Evolutionary conservation across 1,140 invertebrate species (phyloP), one percentile per base, ranked within the genome.

Genomic region (Paralvinella palmiformis): DNA sequence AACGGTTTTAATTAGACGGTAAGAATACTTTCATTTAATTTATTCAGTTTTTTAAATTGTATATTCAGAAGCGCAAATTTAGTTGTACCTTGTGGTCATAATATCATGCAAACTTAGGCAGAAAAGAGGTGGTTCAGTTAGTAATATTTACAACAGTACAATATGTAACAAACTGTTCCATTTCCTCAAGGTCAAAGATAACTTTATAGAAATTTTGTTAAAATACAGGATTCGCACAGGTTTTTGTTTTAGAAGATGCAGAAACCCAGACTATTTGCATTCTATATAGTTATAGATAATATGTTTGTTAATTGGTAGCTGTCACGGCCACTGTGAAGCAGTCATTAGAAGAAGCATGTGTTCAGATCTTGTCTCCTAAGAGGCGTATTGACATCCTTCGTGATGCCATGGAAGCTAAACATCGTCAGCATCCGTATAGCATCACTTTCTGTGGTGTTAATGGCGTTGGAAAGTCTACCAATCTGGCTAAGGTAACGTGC

Each of bases 381-480:
- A 86, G 94, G 0, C 88, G 95, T 56, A 89, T 99, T 37, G 95
- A 99, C 81, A 96, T 99, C 73, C 83, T 99, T 13, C 85, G 97
- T 63, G 97, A 99, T 79, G 94, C 95, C 22, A 81, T 95, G 66
- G 93, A 98, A 73, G 89, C 93, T 2, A 82, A 81, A 65, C 88
- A 91, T 71, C 85, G 88, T 57, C 82, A 84, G 0, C 83, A 87
- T n/a, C 96, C 97, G 0, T 99, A 95, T 79, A 89, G 94, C 1
- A 92, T 99, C 83, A 87, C 92, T 0, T 99, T 99, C 77, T 99
- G 97, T 83, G 97, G 97, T 53, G 97, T 99, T 0, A 99, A 99
- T 80, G 97, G 97, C 45, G 97, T 99, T 2, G 97, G 97, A 53
- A 99, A 99, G 77, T 98, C 95, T 0, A 99, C 97, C 1, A 99